These are phyloP conservation scores for Lontra canadensis DNA, from an alignment of 2,113 vertebrate species.

Conservation along the genomic window DNA sequence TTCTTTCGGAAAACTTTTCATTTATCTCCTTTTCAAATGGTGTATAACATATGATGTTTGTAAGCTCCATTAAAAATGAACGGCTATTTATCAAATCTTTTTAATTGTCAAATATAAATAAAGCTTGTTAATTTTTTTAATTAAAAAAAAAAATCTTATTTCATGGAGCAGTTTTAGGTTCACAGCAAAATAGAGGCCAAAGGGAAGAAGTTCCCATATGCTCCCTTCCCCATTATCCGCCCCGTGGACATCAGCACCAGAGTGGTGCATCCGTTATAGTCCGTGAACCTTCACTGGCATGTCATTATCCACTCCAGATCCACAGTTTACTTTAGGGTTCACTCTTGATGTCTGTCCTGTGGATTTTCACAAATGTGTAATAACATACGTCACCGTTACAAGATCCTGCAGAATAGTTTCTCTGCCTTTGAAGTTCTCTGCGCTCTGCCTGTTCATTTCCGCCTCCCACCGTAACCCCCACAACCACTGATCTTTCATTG, in stretches of 20 bases:
- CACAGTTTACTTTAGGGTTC: neutral
- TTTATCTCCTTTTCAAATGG: neutral
- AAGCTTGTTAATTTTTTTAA: neutral
- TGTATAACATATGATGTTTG: neutral
- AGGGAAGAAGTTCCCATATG: neutral
- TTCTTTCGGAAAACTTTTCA: neutral
- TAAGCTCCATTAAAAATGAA: neutral
- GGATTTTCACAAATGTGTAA: neutral
- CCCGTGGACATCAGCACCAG: too few relatives aligned
- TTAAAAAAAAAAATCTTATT: neutral
- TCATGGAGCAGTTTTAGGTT: neutral
- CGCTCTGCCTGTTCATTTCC: neutral
- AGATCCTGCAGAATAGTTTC: neutral
- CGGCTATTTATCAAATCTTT: neutral
- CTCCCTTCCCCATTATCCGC: accelerated
- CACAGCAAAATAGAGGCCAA: neutral
- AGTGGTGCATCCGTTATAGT: neutral
- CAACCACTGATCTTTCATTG: neutral
- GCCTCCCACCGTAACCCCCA: neutral
- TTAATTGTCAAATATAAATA: neutral
- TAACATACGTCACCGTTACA: neutral
- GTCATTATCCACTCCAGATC: neutral
- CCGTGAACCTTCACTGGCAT: neutral
- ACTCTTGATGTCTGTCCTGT: neutral
- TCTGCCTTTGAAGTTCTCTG: neutral